Conservation (phyloP, 2,888 invertebrate genomes). For the Pocota personata region DNA sequence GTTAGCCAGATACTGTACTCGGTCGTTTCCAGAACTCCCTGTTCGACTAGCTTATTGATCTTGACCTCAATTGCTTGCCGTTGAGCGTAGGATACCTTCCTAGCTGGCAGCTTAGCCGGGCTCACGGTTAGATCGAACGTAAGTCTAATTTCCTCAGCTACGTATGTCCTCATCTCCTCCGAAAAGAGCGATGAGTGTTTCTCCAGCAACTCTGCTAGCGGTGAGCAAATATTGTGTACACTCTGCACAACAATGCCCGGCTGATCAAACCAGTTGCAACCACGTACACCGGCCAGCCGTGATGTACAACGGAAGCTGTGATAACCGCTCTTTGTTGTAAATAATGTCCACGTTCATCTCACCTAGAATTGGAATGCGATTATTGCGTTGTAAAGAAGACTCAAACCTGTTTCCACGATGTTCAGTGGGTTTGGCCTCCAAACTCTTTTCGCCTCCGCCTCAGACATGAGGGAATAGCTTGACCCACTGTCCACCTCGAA, state of each 20-base stretch:
- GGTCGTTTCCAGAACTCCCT: slow-evolving; percentile 72
- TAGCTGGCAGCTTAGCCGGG: slow-evolving; percentile 4
- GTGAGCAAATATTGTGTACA: slow-evolving; percentile 8
- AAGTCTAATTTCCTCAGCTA: neutral
- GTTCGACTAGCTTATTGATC: slow-evolving; percentile 69
- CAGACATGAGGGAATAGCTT: neutral
- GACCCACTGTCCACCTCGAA: slow-evolving; percentile 6
- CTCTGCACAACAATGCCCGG: slow-evolving; percentile 54
- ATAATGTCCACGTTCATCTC: slow-evolving; percentile 1
- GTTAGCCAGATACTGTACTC: slow-evolving; percentile 45
- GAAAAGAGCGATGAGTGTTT: slow-evolving; percentile 42
- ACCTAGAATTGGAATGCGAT: too few species aligned
- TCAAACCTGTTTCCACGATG: neutral
- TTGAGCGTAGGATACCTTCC: slow-evolving; percentile 60
- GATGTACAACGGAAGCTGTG: slow-evolving; percentile 46
- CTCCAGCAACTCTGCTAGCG: neutral
- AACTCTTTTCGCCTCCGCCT: neutral
- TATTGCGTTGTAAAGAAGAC: neutral
- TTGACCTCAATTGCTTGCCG: slow-evolving; percentile 66
- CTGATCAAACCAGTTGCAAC: slow-evolving; percentile 43
- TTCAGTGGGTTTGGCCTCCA: neutral
- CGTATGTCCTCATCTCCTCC: slow-evolving; percentile 26
- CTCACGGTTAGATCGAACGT: neutral
- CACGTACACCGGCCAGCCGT: slow-evolving; percentile 41
- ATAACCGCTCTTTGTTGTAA: slow-evolving; percentile 18